These are phyloP conservation scores for Planiliza haematocheilus DNA, from an alignment of 2,113 vertebrate species.

Conservation along the genomic window DNA sequence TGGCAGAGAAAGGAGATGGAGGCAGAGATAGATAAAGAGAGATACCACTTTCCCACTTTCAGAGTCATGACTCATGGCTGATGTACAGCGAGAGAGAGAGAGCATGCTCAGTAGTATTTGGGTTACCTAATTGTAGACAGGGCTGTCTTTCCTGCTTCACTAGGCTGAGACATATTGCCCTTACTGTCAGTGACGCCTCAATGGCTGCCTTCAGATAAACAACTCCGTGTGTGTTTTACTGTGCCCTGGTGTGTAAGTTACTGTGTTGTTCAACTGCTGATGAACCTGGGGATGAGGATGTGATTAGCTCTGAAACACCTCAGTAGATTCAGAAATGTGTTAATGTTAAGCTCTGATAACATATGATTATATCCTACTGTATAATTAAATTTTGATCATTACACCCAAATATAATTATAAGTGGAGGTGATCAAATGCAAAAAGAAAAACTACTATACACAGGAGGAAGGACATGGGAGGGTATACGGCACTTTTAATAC, in stretches of 20 bases:
- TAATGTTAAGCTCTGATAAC: slow-evolving; percentile 21
- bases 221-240: slow-evolving; percentile 48
- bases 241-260: slow-evolving; percentile 32
- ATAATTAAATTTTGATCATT: slow-evolving; percentile 32
- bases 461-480: slow-evolving; percentile 1
- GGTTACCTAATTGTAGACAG: slow-evolving; percentile 78
- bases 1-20: slow-evolving; percentile 30
- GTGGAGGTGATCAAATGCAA: neutral
- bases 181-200: slow-evolving; percentile 77
- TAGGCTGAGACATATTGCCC: slow-evolving; percentile 78
- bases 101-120: slow-evolving; percentile 60
- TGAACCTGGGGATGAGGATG: slow-evolving; percentile 28
- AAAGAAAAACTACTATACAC: slow-evolving; percentile 4
- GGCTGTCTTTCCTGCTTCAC: slow-evolving; percentile 78
- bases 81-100: slow-evolving; percentile 16
- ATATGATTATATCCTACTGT: slow-evolving; percentile 2
- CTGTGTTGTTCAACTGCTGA: slow-evolving; percentile 27
- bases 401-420: slow-evolving; percentile 27
- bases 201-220: slow-evolving; percentile 72
- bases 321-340: slow-evolving; percentile 42
- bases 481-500: slow-evolving; percentile 15
- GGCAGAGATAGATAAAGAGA: slow-evolving; percentile 38
- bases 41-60: slow-evolving; percentile 37
- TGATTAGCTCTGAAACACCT: slow-evolving; percentile 46
- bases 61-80: slow-evolving; percentile 56